These are phyloP conservation scores for Xenentodon cancila DNA, from an alignment of 2,797 vertebrate species.

Conservation along the genomic window DNA sequence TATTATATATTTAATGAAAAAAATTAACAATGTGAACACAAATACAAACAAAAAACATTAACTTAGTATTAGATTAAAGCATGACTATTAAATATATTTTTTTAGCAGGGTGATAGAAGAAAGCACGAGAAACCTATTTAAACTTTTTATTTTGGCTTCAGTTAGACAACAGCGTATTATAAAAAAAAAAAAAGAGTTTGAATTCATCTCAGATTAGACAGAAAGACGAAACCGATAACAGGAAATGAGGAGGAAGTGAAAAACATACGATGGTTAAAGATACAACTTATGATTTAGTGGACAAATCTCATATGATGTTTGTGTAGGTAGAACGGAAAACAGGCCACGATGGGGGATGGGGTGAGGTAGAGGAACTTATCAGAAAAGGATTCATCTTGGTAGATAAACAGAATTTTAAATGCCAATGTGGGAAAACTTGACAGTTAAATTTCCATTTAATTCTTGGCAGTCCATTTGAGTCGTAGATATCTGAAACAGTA, in stretches of 20 bases:
- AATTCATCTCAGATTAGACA: neutral
- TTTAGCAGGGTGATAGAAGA: no score
- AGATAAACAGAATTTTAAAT: constrained; percentile 4
- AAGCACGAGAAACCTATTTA: neutral
- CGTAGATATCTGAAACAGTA: neutral
- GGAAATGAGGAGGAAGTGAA: constrained; percentile 4
- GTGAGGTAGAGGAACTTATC: neutral
- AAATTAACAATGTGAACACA: no score
- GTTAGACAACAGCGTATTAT: neutral
- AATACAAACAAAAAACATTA: no score
- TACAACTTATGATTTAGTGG: neutral
- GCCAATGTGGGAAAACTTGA: neutral
- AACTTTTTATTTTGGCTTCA: neutral
- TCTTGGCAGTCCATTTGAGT: neutral
- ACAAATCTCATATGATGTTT: constrained; percentile 1
- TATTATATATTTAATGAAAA: no score
- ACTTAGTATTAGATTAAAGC: no score
- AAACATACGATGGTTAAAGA: constrained; percentile 1
- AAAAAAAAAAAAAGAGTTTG: neutral
- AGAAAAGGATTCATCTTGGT: neutral
- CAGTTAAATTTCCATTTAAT: neutral
- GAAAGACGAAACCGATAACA: neutral
- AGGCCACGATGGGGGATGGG: neutral
- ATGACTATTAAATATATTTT: no score
- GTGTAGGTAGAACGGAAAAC: neutral